A percentile compares a stretch with the other conserved stretches of the same genome.
Evolutionary conservation across 2,797 vertebrate genomes (phyloP).

Genomic region (Poeciliopsis infans): DNA sequence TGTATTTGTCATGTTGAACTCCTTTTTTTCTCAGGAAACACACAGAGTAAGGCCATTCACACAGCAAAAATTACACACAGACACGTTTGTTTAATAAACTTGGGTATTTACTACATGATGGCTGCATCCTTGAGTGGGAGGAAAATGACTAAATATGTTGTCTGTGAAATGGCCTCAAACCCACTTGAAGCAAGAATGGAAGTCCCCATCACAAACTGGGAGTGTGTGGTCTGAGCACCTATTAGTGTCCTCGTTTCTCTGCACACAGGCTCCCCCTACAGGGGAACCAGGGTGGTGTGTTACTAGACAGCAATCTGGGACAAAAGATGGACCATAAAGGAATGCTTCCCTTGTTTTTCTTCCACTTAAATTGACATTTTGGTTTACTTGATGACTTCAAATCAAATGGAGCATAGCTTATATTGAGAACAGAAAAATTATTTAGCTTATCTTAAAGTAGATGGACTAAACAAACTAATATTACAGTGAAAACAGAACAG

Average conservation of each 20-base stretch:
- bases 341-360: background rate
- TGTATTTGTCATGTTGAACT: conserved; percentile 79
- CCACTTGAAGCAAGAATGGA: conserved; percentile 77
- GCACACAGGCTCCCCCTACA: conserved; percentile 79
- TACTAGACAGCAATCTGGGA: conserved; percentile 42
- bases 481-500: conserved; percentile 1
- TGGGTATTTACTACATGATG: conserved; percentile 66
- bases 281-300: conserved; percentile 64
- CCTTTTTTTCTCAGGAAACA: conserved; percentile 70
- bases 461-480: background rate
- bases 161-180: conserved; percentile 77
- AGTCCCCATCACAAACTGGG: conserved; percentile 73
- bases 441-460: background rate
- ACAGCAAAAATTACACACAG: conserved; percentile 70
- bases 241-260: conserved; percentile 55
- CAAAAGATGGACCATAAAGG: conserved; percentile 41
- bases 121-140: conserved; percentile 75
- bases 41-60: conserved; percentile 64
- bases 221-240: conserved; percentile 60
- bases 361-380: conserved; percentile 8
- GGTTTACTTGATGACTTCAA: conserved; percentile 1
- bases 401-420: conserved; percentile 6
- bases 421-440: background rate
- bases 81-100: conserved; percentile 78
- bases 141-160: conserved; percentile 72